These are phyloP conservation scores for Spatula versicolor DNA, from an alignment of 2,797 vertebrate genomes.

Conservation along the genomic window DNA sequence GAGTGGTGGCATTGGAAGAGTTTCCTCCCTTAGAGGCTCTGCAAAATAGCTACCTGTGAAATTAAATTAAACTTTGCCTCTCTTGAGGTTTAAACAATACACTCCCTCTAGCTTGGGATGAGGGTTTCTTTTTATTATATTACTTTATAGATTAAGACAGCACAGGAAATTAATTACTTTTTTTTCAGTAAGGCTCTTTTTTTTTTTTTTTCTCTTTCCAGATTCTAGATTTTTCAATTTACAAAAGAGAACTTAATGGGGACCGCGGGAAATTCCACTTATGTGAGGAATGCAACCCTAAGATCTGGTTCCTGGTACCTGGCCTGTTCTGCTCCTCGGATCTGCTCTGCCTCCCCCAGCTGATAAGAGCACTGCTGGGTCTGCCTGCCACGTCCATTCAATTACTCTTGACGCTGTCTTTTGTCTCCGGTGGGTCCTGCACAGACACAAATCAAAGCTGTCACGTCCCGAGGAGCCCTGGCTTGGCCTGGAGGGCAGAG, in stretches of 20 bases:
- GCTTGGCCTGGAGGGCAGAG: background rate
- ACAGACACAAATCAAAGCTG: constrained; percentile 37
- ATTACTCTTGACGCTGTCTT: constrained; percentile 19
- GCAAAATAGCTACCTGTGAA: constrained; percentile 52
- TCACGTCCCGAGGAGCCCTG: background rate
- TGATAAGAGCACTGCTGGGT: constrained; percentile 57
- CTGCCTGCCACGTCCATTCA: constrained; percentile 1
- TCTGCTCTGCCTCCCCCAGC: constrained; percentile 47
- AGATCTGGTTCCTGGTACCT: constrained; percentile 74
- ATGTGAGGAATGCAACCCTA: constrained; percentile 79
- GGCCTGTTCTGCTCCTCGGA: constrained; percentile 20
- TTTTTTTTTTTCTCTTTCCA: background rate
- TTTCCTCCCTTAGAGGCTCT: constrained; percentile 34
- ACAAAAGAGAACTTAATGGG: constrained; percentile 14
- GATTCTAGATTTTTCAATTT: constrained; percentile 1
- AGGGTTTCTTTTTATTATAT: background rate
- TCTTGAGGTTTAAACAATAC: constrained; percentile 38
- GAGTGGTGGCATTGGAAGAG: background rate
- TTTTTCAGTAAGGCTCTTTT: background rate
- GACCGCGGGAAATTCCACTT: constrained; percentile 55
- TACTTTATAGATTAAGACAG: constrained; percentile 16
- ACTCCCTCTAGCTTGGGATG: background rate
- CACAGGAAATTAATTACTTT: constrained; percentile 43
- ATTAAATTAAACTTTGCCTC: constrained; percentile 61
- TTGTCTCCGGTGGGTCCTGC: constrained; percentile 11